These are phyloP conservation scores for Zoanthus gigantus DNA, from an alignment of 92 coral and sea anemone species.

Conservation along the genomic window DNA sequence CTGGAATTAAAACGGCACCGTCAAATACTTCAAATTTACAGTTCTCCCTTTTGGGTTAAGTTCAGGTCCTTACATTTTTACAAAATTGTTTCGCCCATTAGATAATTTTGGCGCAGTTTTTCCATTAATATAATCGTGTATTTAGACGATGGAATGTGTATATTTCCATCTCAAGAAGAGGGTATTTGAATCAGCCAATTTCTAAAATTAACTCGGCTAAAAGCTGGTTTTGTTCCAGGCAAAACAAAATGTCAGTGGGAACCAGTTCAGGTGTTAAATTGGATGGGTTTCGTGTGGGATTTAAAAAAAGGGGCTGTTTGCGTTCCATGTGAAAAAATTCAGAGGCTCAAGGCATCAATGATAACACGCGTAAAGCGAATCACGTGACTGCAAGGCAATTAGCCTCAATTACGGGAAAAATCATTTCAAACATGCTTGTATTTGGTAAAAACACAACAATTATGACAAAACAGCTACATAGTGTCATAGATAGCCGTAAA, in stretches of 20 bases:
- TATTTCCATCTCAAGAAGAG: conserved; percentile 6
- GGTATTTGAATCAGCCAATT: background rate
- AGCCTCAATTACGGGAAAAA: conserved; percentile 37
- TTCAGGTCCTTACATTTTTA: no score
- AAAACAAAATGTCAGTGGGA: conserved; percentile 18
- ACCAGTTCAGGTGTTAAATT: background rate
- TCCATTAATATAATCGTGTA: no score
- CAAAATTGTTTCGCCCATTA: no score
- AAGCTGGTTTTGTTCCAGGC: conserved; percentile 1
- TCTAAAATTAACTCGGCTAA: background rate
- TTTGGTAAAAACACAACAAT: conserved; percentile 22
- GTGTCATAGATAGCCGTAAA: conserved; percentile 23
- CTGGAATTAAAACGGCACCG: no score
- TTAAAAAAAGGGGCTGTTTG: background rate
- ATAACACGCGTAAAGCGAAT: background rate
- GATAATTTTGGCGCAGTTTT: no score
- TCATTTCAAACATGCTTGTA: conserved; percentile 50
- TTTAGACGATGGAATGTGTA: no score
- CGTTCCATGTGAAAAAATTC: background rate
- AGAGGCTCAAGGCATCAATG: background rate
- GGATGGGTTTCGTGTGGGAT: conserved; percentile 2
- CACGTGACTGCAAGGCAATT: conserved; percentile 33
- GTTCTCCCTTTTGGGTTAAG: no score
- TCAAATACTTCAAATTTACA: no score
- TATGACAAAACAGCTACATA: conserved; percentile 39